A percentile compares a stretch with the other conserved stretches of the same genome.
phyloP scores from a whole-genome alignment of 2,113 vertebrate genomes.

The Hydrochoerus hydrochaeris region DNA sequence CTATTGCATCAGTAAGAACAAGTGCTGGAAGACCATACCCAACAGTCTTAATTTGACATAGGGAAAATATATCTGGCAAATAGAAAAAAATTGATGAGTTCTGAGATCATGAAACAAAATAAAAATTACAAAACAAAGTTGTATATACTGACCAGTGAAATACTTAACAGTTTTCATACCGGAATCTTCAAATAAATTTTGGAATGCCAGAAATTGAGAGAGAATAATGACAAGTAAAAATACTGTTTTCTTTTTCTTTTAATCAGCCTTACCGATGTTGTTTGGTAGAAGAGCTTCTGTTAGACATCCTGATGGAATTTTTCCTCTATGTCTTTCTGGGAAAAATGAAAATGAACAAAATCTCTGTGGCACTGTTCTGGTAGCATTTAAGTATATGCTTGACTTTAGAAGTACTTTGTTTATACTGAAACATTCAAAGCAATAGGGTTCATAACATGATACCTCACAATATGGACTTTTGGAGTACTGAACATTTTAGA shows the following conservation, averaged over 20 bases:
- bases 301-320: background rate
- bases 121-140: background rate
- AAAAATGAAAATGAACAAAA: background rate
- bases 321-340: background rate
- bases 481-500: background rate
- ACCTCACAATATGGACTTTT: background rate
- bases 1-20: background rate
- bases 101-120: background rate
- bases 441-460: background rate
- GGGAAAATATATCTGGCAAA: background rate
- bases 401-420: background rate
- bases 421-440: background rate
- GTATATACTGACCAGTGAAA: background rate
- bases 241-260: background rate
- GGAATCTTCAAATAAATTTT: constrained; percentile 37
- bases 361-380: background rate
- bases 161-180: background rate
- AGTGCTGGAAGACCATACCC: background rate
- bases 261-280: background rate
- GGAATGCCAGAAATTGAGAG: background rate
- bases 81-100: background rate
- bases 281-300: background rate
- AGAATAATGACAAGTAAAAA: background rate
- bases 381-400: background rate
- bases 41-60: background rate